Percentiles rank a stretch among this genome's conserved stretches.
Evolutionary conservation across 2,113 vertebrate genomes (phyloP).

Genomic region (Erythrocercus mccallii): DNA sequence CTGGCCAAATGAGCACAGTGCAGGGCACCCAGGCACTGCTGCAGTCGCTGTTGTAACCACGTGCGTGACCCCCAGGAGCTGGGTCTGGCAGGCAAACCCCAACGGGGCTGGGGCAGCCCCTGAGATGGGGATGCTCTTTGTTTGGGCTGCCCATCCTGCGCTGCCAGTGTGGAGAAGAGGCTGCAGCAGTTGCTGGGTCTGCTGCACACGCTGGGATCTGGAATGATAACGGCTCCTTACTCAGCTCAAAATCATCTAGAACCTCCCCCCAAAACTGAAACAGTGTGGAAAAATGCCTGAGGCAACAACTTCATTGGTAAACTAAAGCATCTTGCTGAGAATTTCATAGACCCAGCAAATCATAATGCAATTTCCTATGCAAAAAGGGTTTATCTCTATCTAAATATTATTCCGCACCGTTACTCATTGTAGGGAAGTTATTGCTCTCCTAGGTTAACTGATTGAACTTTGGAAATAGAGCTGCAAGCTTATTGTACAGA

Average conservation of each 20-base stretch:
- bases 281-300: conserved; percentile 52
- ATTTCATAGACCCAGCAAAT: conserved; percentile 49
- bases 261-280: conserved; percentile 29
- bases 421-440: conserved; percentile 66
- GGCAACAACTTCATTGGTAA: conserved; percentile 66
- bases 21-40: not conserved
- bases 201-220: not conserved
- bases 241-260: conserved; percentile 52
- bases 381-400: conserved; percentile 71
- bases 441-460: conserved; percentile 75
- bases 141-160: not conserved
- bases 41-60: accelerated
- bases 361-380: conserved; percentile 71
- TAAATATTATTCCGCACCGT: conserved; percentile 69
- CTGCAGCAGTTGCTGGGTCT: not conserved
- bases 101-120: accelerated
- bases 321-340: conserved; percentile 60
- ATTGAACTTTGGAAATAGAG: conserved; percentile 72
- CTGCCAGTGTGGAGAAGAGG: not conserved
- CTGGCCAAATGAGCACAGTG: accelerated
- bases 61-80: accelerated
- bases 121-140: accelerated
- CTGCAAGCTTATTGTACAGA: conserved; percentile 60
- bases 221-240: conserved; percentile 16
- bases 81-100: not conserved